Evolutionary conservation across 1,140 invertebrate genomes (phyloP).

Genomic region (Panagrolaimus sp.): DNA sequence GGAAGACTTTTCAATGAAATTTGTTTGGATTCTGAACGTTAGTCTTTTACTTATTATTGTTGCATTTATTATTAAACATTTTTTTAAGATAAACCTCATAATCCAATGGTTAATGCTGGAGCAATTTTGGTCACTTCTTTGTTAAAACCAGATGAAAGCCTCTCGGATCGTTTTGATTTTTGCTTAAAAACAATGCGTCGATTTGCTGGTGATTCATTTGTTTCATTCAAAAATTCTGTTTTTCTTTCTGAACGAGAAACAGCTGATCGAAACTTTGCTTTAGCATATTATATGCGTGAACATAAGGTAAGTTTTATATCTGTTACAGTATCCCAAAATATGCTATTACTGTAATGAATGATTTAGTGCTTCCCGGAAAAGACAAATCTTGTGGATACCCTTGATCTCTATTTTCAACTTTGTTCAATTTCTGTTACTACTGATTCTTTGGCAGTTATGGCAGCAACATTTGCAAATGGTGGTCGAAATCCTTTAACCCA

Average conservation of each 20-base stretch:
- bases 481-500: constrained; percentile 60
- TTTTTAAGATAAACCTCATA: constrained; percentile 83
- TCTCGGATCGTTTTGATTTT: constrained; percentile 55
- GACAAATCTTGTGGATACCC: constrained; percentile 69
- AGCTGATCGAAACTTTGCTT: constrained; percentile 89
- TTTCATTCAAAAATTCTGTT: constrained; percentile 59
- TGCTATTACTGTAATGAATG: background rate
- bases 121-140: constrained; percentile 85
- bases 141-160: constrained; percentile 64
- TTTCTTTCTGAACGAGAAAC: constrained; percentile 87
- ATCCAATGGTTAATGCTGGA: constrained; percentile 98
- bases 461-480: constrained; percentile 88
- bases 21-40: constrained; percentile 84
- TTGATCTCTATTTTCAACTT: constrained; percentile 96
- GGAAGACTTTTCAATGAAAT: constrained; percentile 93
- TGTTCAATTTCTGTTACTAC: constrained; percentile 90
- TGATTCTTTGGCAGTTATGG: constrained; percentile 84
- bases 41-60: constrained; percentile 57
- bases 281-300: constrained; percentile 95
- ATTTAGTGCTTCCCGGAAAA: constrained; percentile 30
- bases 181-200: constrained; percentile 19
- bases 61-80: background rate
- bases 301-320: constrained; percentile 62
- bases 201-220: constrained; percentile 33
- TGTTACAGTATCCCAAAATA: background rate